These are phyloP conservation scores for Argynnis bischoffii DNA, from an alignment of 2,888 invertebrate genomes.

Conservation along the genomic window DNA sequence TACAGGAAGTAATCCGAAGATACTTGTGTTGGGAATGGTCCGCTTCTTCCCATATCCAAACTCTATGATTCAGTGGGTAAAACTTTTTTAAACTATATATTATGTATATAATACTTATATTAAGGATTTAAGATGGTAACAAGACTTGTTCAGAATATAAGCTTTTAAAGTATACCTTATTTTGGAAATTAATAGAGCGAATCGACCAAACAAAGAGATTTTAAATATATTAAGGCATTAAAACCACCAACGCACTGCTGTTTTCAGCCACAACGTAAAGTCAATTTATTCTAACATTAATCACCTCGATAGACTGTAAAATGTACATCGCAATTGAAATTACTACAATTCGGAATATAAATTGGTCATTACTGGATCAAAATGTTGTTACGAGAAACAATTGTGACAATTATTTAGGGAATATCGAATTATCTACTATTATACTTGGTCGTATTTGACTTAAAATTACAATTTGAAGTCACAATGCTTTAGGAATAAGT, in stretches of 20 bases:
- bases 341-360: conserved; percentile 17
- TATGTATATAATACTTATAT: too few species aligned
- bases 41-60: too few species aligned
- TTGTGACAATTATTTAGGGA: conserved; percentile 3
- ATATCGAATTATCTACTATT: not conserved
- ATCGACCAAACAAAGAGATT: conserved; percentile 12
- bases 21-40: too few species aligned
- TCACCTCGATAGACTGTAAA: conserved; percentile 16
- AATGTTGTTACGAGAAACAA: conserved; percentile 14
- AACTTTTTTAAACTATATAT: too few species aligned
- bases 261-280: not conserved
- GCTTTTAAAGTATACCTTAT: conserved; percentile 6
- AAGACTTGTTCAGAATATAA: not conserved
- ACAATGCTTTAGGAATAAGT: too few species aligned
- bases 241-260: conserved; percentile 1
- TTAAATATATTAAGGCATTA: conserved; percentile 6
- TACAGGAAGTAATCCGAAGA: too few species aligned
- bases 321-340: conserved; percentile 14
- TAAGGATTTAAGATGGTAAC: too few species aligned
- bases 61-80: too few species aligned
- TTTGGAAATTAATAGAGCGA: conserved; percentile 13
- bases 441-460: not conserved
- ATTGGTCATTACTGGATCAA: conserved; percentile 19
- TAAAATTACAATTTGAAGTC: not conserved
- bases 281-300: conserved; percentile 8